Percentiles rank a stretch among this genome's conserved stretches.
Conservation (phyloP, 2,888 invertebrate species). For the Idaea biselata region DNA sequence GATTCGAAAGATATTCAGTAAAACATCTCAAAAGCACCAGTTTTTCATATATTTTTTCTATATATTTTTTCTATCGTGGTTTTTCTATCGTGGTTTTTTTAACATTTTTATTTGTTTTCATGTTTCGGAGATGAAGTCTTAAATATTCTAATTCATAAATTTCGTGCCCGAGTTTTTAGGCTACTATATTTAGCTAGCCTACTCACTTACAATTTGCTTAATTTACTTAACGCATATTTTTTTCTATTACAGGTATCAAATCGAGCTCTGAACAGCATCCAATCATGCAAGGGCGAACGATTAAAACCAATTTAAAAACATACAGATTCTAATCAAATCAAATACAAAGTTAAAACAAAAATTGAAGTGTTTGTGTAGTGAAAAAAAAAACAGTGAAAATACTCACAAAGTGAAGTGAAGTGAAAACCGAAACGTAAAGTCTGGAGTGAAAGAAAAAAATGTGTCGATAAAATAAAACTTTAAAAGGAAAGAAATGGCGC, state of each 20-base stretch:
- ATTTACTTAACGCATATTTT: neutral
- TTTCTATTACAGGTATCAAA: neutral
- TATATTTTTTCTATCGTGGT: no score
- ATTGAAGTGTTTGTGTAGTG: neutral
- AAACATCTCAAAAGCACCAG: no score
- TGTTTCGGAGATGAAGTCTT: no score
- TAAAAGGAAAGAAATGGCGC: neutral
- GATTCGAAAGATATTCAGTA: no score
- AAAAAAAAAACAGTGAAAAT: neutral
- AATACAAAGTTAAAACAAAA: neutral
- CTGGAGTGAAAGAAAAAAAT: neutral
- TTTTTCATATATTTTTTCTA: no score
- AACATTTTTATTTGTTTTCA: no score
- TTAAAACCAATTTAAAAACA: neutral
- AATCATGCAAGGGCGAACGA: constrained; percentile 19
- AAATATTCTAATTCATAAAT: no score
- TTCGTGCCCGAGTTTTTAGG: no score
- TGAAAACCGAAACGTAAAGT: neutral
- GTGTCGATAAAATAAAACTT: neutral
- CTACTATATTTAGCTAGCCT: no score
- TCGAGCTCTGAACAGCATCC: neutral
- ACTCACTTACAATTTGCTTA: no score
- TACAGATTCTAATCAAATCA: neutral
- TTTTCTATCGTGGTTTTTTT: no score
- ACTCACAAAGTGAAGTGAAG: neutral